Base-by-base conservation (phyloP, 1,140 invertebrate species). In the Scaptodrosophila lebanonensis region DNA sequence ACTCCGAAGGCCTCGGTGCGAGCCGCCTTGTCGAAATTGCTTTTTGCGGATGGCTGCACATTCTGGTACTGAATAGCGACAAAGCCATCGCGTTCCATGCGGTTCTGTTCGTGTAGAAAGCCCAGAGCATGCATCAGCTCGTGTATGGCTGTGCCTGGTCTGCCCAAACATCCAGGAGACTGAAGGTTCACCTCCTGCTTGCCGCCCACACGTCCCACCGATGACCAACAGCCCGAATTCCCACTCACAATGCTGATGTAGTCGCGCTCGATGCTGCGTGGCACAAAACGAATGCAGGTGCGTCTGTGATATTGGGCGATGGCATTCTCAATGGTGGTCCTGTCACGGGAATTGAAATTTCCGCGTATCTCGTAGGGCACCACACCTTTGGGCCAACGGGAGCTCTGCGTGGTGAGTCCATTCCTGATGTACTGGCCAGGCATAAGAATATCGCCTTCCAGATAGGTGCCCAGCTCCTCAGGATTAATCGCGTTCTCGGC, bases 61-160 rank as follows among this genome's bases (percentile, higher is more conserved):
- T 73, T 83, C 6, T 59, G 58, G 85, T 91, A 94, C 12, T 90
- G 83, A 15, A 96, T 90, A 0, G 64, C 86, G 0, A 96, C 91
- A 72, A 89, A 93, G 13, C 92, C 88, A 71, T 96, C 95, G 9
- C 95, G 87, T 61, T 96, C 95, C 6, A 86, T 88, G 12, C 95
- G 89, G 63, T 92, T 95, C 72, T 96, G 95, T 73, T 96, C 95
- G 85, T 97, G 95, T 72, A 93, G 89, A 84, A 96, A 95, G 1
- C 95, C 95, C n/a, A 93, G 66, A 0, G 92, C 91, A 66, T 97
- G 95, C 88, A 95, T 92, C 52, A 96, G 84, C 83, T 97, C 95
- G 71, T 97, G 95, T 11, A 93, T 86, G 2, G 93, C 88, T 0
- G 93, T 94, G 5, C 93, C 92, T 33, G 91, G 90, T 62, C 91